phyloP scores from a whole-genome alignment of 2,888 invertebrate species.

The Zhengitettix transpicula region DNA sequence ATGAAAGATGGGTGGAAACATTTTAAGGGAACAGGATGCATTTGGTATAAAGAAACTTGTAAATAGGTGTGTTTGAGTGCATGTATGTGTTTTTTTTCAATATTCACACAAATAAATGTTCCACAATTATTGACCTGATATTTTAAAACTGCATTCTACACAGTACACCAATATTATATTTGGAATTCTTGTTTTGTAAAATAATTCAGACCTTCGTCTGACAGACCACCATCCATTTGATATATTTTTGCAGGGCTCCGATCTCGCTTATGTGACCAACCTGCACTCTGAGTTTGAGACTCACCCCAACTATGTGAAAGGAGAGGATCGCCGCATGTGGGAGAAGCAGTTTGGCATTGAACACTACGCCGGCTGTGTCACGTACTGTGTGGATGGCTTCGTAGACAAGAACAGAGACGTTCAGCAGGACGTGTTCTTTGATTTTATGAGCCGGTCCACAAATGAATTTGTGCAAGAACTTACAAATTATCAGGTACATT shows the following conservation, averaged over 20 bases:
- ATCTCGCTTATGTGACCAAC: constrained; percentile 73
- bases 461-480: constrained; percentile 70
- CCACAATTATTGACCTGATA: too few relatives aligned
- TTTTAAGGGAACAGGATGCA: too few relatives aligned
- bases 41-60: too few relatives aligned
- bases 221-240: background rate
- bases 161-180: too few relatives aligned
- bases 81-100: too few relatives aligned
- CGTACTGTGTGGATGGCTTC: constrained; percentile 65
- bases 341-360: constrained; percentile 77
- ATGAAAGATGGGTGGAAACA: too few relatives aligned
- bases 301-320: constrained; percentile 69
- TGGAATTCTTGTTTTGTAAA: too few relatives aligned
- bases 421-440: constrained; percentile 84
- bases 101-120: too few relatives aligned
- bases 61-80: too few relatives aligned
- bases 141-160: too few relatives aligned
- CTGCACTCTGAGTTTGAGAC: constrained; percentile 73
- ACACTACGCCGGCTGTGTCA: constrained; percentile 82
- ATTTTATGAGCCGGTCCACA: constrained; percentile 67
- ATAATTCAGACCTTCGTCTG: too few relatives aligned
- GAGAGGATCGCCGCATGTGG: constrained; percentile 73
- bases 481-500: constrained; percentile 44
- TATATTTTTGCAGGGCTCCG: constrained; percentile 45
- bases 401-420: constrained; percentile 87